These are phyloP conservation scores for Lepidurus packardi DNA, from an alignment of 1,140 invertebrate species.

Conservation along the genomic window DNA sequence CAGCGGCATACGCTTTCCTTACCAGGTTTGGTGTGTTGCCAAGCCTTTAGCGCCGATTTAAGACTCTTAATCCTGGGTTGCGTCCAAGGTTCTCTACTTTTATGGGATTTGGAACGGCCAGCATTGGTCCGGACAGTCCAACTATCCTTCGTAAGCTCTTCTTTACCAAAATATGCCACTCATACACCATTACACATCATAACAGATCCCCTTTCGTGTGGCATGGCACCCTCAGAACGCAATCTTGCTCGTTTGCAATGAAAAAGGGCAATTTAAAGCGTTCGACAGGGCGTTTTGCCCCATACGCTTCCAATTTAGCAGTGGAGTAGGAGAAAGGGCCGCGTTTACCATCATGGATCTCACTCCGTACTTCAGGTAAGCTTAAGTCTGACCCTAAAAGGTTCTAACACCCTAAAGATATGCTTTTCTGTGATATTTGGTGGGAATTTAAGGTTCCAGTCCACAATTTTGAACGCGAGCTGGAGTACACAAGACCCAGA, in stretches of 20 bases:
- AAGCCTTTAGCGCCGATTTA: constrained; percentile 28
- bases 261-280: constrained; percentile 24
- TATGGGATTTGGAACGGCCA: constrained; percentile 30
- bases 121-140: background rate
- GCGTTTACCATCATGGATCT: constrained; percentile 16
- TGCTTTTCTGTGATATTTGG: background rate
- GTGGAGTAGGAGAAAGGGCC: constrained; percentile 5
- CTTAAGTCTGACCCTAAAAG: background rate
- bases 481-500: background rate
- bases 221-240: constrained; percentile 27
- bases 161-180: background rate
- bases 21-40: constrained; percentile 25
- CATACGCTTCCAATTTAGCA: constrained; percentile 17
- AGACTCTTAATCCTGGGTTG: constrained; percentile 31
- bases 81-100: constrained; percentile 31
- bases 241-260: constrained; percentile 25
- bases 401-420: too few relatives aligned
- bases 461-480: background rate
- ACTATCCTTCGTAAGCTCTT: constrained; percentile 28
- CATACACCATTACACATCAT: background rate
- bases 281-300: constrained; percentile 29
- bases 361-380: background rate
- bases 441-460: background rate
- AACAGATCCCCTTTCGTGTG: constrained; percentile 30
- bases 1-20: background rate